These are phyloP conservation scores for Aleadryas rufinucha DNA, from an alignment of 2,113 vertebrate genomes.

Conservation along the genomic window DNA sequence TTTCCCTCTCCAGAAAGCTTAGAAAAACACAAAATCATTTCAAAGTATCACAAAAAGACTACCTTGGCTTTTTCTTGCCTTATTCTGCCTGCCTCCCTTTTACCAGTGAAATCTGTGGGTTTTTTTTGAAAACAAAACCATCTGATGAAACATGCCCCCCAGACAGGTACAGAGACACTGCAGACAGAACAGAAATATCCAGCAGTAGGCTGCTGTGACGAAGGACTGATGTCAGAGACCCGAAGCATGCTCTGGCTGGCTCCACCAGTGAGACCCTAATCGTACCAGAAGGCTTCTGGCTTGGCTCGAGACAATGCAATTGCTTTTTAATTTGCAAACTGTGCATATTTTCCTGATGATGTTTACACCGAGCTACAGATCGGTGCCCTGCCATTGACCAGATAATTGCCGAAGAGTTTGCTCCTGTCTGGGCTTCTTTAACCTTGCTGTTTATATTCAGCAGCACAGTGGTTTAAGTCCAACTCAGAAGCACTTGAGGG, in stretches of 20 bases:
- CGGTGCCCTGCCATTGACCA: slow-evolving; percentile 7
- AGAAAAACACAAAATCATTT: not conserved
- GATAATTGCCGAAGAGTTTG: slow-evolving; percentile 19
- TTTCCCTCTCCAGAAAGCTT: not conserved
- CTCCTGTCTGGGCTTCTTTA: slow-evolving; percentile 31
- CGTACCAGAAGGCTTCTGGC: not conserved
- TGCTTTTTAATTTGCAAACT: slow-evolving; percentile 49
- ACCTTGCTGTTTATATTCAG: slow-evolving; percentile 19
- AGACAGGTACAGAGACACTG: not conserved
- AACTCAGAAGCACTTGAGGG: slow-evolving; percentile 20
- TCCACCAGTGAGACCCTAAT: not conserved
- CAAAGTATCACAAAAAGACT: not conserved
- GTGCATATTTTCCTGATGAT: slow-evolving; percentile 30
- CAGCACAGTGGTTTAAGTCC: not conserved
- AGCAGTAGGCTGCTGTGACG: not conserved
- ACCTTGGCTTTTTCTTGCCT: not conserved
- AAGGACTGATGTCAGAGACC: not conserved
- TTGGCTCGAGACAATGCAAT: not conserved
- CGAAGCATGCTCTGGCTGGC: not conserved
- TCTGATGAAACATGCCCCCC: not conserved
- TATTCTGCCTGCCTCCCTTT: not conserved
- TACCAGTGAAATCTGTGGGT: not conserved
- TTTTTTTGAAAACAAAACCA: not conserved
- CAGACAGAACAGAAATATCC: not conserved
- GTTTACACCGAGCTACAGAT: slow-evolving; percentile 9